A percentile compares a stretch with the other conserved stretches of the same genome.
Evolutionary conservation across 2,888 invertebrate species (phyloP).

Genomic region (Sarcophaga caerulescens): DNA sequence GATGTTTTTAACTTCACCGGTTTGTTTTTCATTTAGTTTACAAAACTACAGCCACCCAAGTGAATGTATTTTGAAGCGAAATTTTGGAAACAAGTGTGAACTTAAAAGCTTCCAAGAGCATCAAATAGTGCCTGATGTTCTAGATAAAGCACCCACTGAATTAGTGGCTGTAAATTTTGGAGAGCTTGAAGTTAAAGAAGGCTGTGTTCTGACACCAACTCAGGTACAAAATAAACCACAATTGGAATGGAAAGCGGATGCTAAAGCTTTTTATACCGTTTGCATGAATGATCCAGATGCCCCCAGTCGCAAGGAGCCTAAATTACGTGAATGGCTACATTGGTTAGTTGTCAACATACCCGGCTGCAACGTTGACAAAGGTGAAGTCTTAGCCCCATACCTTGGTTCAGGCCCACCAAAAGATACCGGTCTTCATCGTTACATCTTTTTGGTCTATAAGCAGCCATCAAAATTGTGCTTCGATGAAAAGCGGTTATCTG

Average conservation of each 20-base stretch:
- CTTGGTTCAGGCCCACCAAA: slow-evolving; percentile 94
- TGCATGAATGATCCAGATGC: slow-evolving; percentile 92
- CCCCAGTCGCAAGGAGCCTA: slow-evolving; percentile 90
- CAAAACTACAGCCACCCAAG: not conserved
- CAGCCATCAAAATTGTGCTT: slow-evolving; percentile 84
- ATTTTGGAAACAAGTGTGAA: slow-evolving; percentile 69
- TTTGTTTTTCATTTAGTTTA: slow-evolving; percentile 14
- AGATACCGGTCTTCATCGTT: slow-evolving; percentile 86
- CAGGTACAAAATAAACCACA: slow-evolving; percentile 88
- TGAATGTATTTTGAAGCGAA: slow-evolving; percentile 39
- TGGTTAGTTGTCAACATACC: slow-evolving; percentile 95
- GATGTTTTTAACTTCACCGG: slow-evolving; percentile 40
- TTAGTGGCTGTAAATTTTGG: slow-evolving; percentile 80
- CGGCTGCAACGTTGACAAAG: slow-evolving; percentile 86
- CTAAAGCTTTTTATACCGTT: slow-evolving; percentile 86
- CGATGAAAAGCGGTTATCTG: slow-evolving; percentile 82
- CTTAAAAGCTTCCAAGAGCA: slow-evolving; percentile 78
- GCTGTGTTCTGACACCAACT: slow-evolving; percentile 89
- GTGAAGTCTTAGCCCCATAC: slow-evolving; percentile 90
- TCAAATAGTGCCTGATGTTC: slow-evolving; percentile 88
- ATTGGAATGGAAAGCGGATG: slow-evolving; percentile 85
- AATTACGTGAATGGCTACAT: slow-evolving; percentile 94
- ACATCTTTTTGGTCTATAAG: slow-evolving; percentile 86
- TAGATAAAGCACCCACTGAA: slow-evolving; percentile 84
- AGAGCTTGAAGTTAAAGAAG: slow-evolving; percentile 83